These are phyloP conservation scores for Clarias magur DNA, from an alignment of 2,113 vertebrate species.

Conservation along the genomic window DNA sequence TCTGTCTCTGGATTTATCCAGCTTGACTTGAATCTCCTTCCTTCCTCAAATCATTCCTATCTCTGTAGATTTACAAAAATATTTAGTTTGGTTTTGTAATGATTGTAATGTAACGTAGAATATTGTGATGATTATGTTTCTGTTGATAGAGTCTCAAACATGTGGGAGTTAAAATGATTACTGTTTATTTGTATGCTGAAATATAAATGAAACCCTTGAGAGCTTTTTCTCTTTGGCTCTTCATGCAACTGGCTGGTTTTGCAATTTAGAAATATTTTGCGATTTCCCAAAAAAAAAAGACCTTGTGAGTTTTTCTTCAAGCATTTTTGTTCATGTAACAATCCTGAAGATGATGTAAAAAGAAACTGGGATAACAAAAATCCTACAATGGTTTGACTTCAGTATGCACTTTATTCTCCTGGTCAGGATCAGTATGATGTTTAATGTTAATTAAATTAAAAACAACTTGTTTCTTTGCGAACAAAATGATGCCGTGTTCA, in stretches of 20 bases:
- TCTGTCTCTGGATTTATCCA: not conserved
- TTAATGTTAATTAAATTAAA: not conserved
- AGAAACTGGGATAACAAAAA: not conserved
- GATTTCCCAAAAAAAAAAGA: not conserved
- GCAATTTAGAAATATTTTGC: not conserved
- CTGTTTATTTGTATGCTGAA: slow-evolving; percentile 19
- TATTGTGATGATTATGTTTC: not conserved
- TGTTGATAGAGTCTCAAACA: not conserved
- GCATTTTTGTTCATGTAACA: not conserved
- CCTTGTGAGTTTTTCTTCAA: not conserved
- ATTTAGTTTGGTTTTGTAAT: not conserved
- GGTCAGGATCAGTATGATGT: not conserved
- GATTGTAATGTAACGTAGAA: not conserved
- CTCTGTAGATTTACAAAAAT: not conserved
- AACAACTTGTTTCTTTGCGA: not conserved
- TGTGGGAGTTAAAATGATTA: not conserved
- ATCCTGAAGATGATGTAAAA: not conserved
- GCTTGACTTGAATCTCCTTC: not conserved
- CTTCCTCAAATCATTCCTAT: not conserved
- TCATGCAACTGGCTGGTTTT: not conserved
- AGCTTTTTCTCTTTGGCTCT: not conserved
- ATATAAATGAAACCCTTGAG: slow-evolving; percentile 16
- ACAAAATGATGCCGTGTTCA: not conserved
- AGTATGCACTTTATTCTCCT: not conserved
- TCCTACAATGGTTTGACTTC: not conserved